These are phyloP conservation scores for Genyomyrus donnyi DNA, from an alignment of 2,113 vertebrate species.

Conservation along the genomic window DNA sequence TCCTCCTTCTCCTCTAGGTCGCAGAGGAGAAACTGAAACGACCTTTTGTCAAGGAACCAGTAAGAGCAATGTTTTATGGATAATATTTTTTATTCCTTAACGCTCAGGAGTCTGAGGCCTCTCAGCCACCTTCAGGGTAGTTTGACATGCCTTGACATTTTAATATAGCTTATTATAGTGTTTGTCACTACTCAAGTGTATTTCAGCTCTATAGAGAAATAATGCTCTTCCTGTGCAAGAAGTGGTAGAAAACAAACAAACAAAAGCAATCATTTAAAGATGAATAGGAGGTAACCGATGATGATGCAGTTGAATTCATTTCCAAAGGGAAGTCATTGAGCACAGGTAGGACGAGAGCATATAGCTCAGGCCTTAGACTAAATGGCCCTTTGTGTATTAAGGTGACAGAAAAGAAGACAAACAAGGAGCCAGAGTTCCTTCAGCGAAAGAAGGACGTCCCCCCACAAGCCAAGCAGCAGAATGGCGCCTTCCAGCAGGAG, in stretches of 20 bases:
- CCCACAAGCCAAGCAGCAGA: constrained; percentile 55
- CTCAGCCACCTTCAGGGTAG: no score
- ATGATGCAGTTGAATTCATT: not conserved
- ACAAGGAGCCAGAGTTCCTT: not conserved
- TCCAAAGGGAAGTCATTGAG: not conserved
- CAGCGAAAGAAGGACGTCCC: constrained; percentile 51
- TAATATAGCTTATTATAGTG: not conserved
- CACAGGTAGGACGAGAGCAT: not conserved
- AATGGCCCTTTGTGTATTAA: constrained; percentile 42
- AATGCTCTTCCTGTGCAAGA: not conserved
- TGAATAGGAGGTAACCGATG: constrained; percentile 17
- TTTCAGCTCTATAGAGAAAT: not conserved
- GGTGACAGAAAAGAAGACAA: not conserved
- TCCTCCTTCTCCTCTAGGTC: constrained; percentile 35
- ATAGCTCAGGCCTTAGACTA: constrained; percentile 25
- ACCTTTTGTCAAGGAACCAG: constrained; percentile 50
- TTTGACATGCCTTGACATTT: no score
- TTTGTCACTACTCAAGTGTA: not conserved
- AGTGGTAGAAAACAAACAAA: constrained; percentile 32
- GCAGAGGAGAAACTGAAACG: constrained; percentile 44
- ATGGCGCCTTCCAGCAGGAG: constrained; percentile 59
- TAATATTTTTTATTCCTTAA: not conserved
- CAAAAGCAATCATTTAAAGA: constrained; percentile 25
- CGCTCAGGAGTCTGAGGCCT: not conserved
- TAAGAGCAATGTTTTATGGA: constrained; percentile 18